Evolutionary conservation across 2,888 invertebrate species (phyloP).

Genomic region (Lordiphosa andalusiaca): DNA sequence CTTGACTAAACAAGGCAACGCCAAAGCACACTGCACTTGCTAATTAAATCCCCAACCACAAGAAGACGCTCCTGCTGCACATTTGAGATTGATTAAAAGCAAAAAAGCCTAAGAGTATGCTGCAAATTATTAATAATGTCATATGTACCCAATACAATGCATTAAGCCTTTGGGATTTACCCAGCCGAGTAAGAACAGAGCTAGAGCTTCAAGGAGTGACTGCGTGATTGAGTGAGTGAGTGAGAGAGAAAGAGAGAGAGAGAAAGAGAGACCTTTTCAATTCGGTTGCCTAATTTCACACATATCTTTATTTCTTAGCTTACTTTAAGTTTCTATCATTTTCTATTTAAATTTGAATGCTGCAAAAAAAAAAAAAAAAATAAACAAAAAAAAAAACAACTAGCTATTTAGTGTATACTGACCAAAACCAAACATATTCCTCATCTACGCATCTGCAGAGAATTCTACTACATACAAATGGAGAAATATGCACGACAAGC

Average conservation of each 20-base stretch:
- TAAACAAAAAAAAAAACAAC: slow-evolving; percentile 14
- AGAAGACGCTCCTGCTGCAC: slow-evolving; percentile 55
- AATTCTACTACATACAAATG: slow-evolving; percentile 99
- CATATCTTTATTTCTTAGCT: slow-evolving; percentile 15
- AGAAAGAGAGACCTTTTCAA: slow-evolving; percentile 31
- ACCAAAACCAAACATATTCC: slow-evolving; percentile 69
- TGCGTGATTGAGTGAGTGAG: slow-evolving; percentile 12
- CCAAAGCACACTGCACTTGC: slow-evolving; percentile 73
- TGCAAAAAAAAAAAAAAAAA: slow-evolving; percentile 28
- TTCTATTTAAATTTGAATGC: slow-evolving; percentile 67
- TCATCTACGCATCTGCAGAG: slow-evolving; percentile 85
- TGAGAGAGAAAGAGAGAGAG: slow-evolving; percentile 12
- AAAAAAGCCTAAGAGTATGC: slow-evolving; percentile 68
- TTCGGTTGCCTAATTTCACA: slow-evolving; percentile 43
- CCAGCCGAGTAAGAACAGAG: slow-evolving; percentile 20
- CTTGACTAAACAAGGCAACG: slow-evolving; percentile 72
- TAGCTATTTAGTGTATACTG: slow-evolving; percentile 56
- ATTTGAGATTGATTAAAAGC: slow-evolving; percentile 80
- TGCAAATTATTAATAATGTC: slow-evolving; percentile 79
- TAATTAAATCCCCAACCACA: slow-evolving; percentile 78
- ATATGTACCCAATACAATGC: slow-evolving; percentile 77
- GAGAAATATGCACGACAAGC: slow-evolving; percentile 99
- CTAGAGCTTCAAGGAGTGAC: slow-evolving; percentile 25
- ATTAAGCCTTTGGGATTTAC: slow-evolving; percentile 62
- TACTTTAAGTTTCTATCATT: slow-evolving; percentile 16